These are phyloP conservation scores for Asbolus verrucosus DNA, from an alignment of 1,140 invertebrate genomes.

Conservation along the genomic window DNA sequence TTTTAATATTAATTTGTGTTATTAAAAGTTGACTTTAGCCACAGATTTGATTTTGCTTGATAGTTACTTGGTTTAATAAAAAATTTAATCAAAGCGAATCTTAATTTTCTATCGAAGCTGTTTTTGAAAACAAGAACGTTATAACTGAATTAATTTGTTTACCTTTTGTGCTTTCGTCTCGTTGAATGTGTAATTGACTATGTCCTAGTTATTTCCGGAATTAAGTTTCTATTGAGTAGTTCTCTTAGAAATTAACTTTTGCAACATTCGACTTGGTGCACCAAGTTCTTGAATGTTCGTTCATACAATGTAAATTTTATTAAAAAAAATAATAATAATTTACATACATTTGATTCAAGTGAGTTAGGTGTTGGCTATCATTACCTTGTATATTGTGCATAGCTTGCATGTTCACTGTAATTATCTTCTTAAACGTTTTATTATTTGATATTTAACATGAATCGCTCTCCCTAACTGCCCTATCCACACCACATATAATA, in stretches of 20 bases:
- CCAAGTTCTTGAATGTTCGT: too few species aligned
- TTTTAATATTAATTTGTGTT: constrained; percentile 33
- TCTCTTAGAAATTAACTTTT: background rate
- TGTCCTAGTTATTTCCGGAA: constrained; percentile 30
- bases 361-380: background rate
- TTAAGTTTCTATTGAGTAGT: constrained; percentile 7
- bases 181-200: constrained; percentile 23
- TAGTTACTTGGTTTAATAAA: constrained; percentile 21
- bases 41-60: constrained; percentile 17
- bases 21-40: constrained; percentile 3
- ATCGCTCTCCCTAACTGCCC: constrained; percentile 14
- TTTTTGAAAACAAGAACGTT: constrained; percentile 17
- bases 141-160: constrained; percentile 34
- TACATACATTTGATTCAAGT: constrained; percentile 11
- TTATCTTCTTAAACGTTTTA: constrained; percentile 34
- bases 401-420: constrained; percentile 21
- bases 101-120: too few species aligned
- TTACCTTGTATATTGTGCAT: constrained; percentile 10
- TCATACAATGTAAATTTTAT: too few species aligned
- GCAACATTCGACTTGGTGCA: background rate
- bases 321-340: constrained; percentile 8
- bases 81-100: constrained; percentile 6
- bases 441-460: constrained; percentile 36
- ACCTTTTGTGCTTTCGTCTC: constrained; percentile 23
- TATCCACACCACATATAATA: constrained; percentile 11